Evolutionary conservation across 1,140 invertebrate species (phyloP), one percentile per base, ranked within the genome.

Genomic region (Habropoda laboriosa): DNA sequence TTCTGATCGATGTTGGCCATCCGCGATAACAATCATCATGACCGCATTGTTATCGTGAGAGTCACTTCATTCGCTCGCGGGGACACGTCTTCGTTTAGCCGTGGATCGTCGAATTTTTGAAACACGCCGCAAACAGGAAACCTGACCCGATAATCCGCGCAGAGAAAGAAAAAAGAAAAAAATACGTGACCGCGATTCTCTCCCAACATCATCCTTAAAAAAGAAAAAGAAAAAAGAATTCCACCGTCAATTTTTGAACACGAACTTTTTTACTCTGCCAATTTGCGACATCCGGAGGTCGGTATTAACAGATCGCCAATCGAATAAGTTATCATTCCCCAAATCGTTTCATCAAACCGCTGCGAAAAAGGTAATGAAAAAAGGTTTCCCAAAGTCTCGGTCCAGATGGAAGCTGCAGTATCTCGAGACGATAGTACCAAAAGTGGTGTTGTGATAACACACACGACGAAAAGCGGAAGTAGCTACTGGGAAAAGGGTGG

Each of bases 401-500:
- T 58, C 30, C 55, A 58, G 55, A 58, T 35, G 77, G 53, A 42
- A 47, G 57, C 30, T 27, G 38, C 42, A 61, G 40, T 13, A 80
- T 58, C n/a, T 24, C 3, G 13, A 42, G 7, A 45, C 12, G 30
- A 51, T 61, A 30, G 24, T 58, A 55, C 42, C 51, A 63, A 57
- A 81, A 81, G 24, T 38, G 30, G 24, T 38, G 30, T 27, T 6
- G 49, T 16, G 61, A 79, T 51, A 68, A 66, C 30, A 38, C 45
- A 42, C 21, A 63, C 38, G 51, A 71, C 21, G 72, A 40, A 85
- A 32, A 63, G 70, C 61, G 83, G 68, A 85, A 85, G 57, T 55
- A 57, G 68, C 27, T 47, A 61, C 30, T 51, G 71, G n/a, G 38
- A 60, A 70, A 79, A 79, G 80, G 72, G 82, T 70, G 86, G 86